Conservation (phyloP, 2,888 invertebrate genomes). For the Eupithecia subumbrata region DNA sequence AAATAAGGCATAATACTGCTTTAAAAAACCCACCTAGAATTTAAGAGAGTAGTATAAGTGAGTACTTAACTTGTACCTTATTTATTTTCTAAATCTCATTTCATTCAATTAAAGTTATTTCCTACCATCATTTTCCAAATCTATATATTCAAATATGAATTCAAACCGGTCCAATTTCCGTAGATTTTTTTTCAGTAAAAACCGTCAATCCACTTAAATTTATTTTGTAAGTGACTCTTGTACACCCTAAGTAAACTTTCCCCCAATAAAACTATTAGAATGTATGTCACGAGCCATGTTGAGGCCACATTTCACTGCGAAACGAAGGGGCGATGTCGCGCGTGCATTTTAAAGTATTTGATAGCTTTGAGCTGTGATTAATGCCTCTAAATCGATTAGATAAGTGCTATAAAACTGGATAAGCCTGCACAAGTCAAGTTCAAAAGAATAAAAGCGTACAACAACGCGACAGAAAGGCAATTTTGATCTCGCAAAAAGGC, state of each 20-base stretch:
- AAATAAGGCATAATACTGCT: no score
- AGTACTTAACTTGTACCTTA: no score
- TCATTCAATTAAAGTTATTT: not conserved
- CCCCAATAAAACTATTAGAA: conserved; percentile 75
- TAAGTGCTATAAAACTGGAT: conserved; percentile 31
- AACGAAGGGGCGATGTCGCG: conserved; percentile 56
- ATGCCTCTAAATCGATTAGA: conserved; percentile 41
- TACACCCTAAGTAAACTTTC: conserved; percentile 43
- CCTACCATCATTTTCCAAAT: not conserved
- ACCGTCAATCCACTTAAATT: conserved; percentile 22
- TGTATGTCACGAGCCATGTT: conserved; percentile 73
- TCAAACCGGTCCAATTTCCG: not conserved
- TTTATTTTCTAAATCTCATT: not conserved
- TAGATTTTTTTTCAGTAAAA: not conserved
- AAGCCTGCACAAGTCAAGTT: conserved; percentile 11
- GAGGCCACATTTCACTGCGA: conserved; percentile 64
- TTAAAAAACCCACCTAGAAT: not conserved
- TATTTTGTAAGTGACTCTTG: conserved; percentile 43
- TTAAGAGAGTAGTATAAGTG: not conserved
- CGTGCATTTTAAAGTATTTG: conserved; percentile 62
- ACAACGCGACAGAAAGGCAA: conserved; percentile 59
- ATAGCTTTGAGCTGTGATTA: conserved; percentile 41
- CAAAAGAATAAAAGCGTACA: conserved; percentile 39
- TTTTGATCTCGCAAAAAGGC: conserved; percentile 77
- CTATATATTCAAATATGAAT: not conserved